Evolutionary conservation across 1,140 invertebrate species (phyloP), one percentile per base, ranked within the genome.

Genomic region (Camponotus floridanus): DNA sequence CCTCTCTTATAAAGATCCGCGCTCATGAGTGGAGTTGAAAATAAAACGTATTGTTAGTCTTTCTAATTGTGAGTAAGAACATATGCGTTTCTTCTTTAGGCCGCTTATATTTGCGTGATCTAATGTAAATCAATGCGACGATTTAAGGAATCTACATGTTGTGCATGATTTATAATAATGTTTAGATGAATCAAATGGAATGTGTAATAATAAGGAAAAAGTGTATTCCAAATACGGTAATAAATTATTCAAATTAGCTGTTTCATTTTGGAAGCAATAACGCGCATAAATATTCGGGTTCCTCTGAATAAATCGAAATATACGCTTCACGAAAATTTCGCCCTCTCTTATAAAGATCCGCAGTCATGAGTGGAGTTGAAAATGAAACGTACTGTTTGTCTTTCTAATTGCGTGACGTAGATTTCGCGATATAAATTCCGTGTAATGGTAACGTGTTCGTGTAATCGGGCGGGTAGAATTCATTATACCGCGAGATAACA

Each of bases 341-440:
- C 26, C 26, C 26, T 0, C 26, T 26, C 26, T 26, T 26, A 26
- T 26, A 0, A 26, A 26, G 26, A 26, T 26, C 26, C 26, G 26
- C 26, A 1, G 0, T 26, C 26, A 26, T 26, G 26, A 26, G 0
- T 26, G 26, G 0, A 26, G 26, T 26, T 26, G 26, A 26, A 26
- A 26, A 26, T 26, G 26, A 26, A 26, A 26, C 0, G 26, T 26
- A 26, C 0, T 26, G 26, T 26, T 26, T 1, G 26, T 26, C 26
- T 26, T 26, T 64, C 42, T 65, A 78, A 78, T 78, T 78, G 26
- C 59, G 26, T 42, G 42, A 78, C 42, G 42, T 48, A 62, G 39
- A 78, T 78, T 48, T 48, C 59, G 59, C 15, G 31, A 48, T 48
- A 64, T 48, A 45, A 62, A 78, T 64, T 61, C 42, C 36, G 31